phyloP scores from a whole-genome alignment of 92 coral and sea anemone species.

The Actinernus sp. region DNA sequence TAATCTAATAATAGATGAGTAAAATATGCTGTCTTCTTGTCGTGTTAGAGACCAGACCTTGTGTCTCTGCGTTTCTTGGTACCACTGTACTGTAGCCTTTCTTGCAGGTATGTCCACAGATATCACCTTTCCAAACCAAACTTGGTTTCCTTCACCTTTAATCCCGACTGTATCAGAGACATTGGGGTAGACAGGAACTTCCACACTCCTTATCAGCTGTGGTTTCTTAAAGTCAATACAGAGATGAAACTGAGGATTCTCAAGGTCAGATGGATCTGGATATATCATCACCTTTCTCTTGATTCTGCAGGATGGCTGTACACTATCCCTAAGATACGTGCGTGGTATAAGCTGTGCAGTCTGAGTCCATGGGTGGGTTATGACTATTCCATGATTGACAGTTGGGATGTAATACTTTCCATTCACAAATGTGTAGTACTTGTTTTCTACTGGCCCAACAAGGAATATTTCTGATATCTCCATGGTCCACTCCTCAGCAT shows the following conservation, averaged over 20 bases:
- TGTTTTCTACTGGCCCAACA: conserved; percentile 35
- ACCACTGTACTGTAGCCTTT: conserved; percentile 10
- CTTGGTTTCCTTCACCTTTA: conserved; percentile 46
- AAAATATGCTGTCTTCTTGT: not conserved
- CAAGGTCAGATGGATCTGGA: conserved; percentile 63
- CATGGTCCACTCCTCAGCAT: conserved; percentile 49
- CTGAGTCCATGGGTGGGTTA: conserved; percentile 55
- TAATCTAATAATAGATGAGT: not conserved
- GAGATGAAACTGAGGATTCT: conserved; percentile 50
- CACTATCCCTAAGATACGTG: conserved; percentile 37
- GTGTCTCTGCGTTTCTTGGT: not conserved
- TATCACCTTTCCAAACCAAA: conserved; percentile 33
- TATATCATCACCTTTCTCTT: conserved; percentile 63
- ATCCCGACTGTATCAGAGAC: conserved; percentile 46
- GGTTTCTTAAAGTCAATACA: conserved; percentile 53
- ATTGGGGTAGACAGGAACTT: conserved; percentile 62
- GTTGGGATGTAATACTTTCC: conserved; percentile 62
- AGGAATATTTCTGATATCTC: conserved; percentile 17
- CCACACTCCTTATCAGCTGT: conserved; percentile 16
- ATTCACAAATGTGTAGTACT: conserved; percentile 46
- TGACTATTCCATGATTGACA: conserved; percentile 21
- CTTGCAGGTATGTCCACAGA: not conserved
- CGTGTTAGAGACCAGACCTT: conserved; percentile 11
- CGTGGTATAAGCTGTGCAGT: conserved; percentile 40
- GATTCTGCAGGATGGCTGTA: conserved; percentile 42